Evolutionary conservation across 2,888 invertebrate genomes (phyloP).

Genomic region (Aethes cnicana): DNA sequence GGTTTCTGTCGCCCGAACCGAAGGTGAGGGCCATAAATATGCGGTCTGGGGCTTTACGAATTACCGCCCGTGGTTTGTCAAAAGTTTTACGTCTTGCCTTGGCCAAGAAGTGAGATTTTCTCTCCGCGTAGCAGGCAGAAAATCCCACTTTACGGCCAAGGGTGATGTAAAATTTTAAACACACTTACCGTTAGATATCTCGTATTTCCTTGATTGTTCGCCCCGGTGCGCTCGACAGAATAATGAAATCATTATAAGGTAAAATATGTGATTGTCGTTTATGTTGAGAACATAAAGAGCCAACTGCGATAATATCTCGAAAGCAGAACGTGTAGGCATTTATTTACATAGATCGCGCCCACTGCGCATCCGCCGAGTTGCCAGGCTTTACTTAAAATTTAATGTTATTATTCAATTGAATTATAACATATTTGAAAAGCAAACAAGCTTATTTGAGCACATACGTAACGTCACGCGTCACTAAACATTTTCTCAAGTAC

Average conservation of each 20-base stretch:
- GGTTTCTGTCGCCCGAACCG: no score
- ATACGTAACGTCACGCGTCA: slow-evolving; percentile 7
- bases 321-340: slow-evolving; percentile 73
- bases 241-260: slow-evolving; percentile 45
- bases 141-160: no score
- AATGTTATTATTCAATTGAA: neutral
- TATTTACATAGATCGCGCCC: slow-evolving; percentile 71
- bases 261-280: slow-evolving; percentile 53
- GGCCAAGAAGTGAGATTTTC: no score
- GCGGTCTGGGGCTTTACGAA: no score
- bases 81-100: no score
- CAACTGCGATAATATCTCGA: slow-evolving; percentile 68
- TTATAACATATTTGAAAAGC: no score
- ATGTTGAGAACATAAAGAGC: slow-evolving; percentile 44
- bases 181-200: neutral
- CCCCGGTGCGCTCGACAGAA: slow-evolving; percentile 6
- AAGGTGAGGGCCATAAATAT: no score
- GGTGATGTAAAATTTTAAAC: no score
- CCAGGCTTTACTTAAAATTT: neutral
- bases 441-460: neutral
- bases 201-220: neutral
- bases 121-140: no score
- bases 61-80: no score
- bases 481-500: no score
- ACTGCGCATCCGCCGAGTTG: slow-evolving; percentile 47